Evolutionary conservation across 2,797 vertebrate genomes (phyloP).

Genomic region (Pipistrellus pygmaeus): DNA sequence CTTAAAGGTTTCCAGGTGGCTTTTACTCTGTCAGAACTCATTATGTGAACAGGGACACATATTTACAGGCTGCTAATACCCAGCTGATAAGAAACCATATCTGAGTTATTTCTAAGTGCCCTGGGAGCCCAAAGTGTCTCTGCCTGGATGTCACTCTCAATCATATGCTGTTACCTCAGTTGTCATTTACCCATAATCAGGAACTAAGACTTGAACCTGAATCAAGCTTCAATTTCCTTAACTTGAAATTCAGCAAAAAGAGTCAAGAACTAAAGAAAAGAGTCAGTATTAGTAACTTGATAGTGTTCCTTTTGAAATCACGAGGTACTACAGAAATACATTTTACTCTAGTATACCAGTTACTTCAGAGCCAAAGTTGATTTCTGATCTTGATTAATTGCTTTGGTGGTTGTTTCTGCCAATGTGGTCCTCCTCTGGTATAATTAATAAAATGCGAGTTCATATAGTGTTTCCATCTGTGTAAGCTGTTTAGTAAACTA

Average conservation of each 20-base stretch:
- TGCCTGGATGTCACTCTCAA: not conserved
- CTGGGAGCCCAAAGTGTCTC: conserved; percentile 43
- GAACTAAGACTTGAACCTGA: not conserved
- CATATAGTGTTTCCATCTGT: conserved; percentile 5
- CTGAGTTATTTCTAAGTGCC: conserved; percentile 62
- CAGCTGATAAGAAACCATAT: conserved; percentile 51
- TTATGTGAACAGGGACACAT: conserved; percentile 66
- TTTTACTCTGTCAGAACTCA: conserved; percentile 72
- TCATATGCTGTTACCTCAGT: conserved; percentile 45
- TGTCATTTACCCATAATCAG: conserved; percentile 11
- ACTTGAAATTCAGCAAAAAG: not conserved
- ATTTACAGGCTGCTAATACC: conserved; percentile 73
- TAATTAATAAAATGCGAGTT: not conserved
- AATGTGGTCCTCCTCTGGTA: not conserved
- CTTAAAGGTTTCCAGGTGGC: conserved; percentile 75
- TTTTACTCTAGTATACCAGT: not conserved
- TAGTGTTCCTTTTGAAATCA: not conserved
- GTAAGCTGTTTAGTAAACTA: not conserved
- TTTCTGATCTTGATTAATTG: conserved; percentile 59
- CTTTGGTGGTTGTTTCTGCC: not conserved
- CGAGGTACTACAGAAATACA: not conserved
- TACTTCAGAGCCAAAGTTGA: conserved; percentile 28
- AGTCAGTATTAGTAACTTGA: not conserved
- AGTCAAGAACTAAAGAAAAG: not conserved
- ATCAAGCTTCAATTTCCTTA: not conserved